Evolutionary conservation across 2,888 invertebrate species (phyloP), one percentile per base, ranked within the genome.

Genomic region (Drosophila mercatorum): DNA sequence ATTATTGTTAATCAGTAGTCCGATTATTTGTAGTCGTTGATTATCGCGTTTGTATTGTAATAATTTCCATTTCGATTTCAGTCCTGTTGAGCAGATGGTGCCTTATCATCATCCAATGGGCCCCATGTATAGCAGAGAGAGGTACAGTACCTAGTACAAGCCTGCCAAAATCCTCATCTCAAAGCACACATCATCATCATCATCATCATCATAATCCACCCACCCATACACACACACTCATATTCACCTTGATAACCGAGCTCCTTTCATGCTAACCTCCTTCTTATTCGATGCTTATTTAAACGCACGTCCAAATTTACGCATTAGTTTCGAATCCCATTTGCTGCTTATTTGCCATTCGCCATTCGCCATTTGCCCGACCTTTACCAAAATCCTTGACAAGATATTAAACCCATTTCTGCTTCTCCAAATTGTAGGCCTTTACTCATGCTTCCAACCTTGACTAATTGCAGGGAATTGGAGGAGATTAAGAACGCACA

Each of bases 401-500:
- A 53, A 63, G 64, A 61, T 52, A 65, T 62, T 52, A 53, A 59
- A 68, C 41, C 52, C 49, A 55, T 69, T 46, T 31, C 14, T 34
- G 26, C 14, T 47, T 46, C 22, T 57, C 34, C 17, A 62, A 65
- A 40, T 63, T 53, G 22, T 47, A 58, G 47, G 14, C 43, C 28
- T 38, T 63, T 73, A 47, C 53, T 88, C 17, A 71, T 66, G 38
- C 34, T 41, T 46, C 44, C 31, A 51, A 41, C 38, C 49, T 76
- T 14, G 43, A 68, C 56, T 65, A 69, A 70, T 94, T 98, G 77
- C 97, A 98, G 93, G 81, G 93, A 93, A 88, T 83, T 93, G 75
- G 98, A 98, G 91, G 98, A 97, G 92, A 94, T 97, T 76, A 96
- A 98, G 93, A 95, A 95, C 92, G 94, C 95, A 72, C 93, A 93